These are phyloP conservation scores for Balaenoptera acutorostrata DNA, from an alignment of 2,113 vertebrate species.

Conservation along the genomic window DNA sequence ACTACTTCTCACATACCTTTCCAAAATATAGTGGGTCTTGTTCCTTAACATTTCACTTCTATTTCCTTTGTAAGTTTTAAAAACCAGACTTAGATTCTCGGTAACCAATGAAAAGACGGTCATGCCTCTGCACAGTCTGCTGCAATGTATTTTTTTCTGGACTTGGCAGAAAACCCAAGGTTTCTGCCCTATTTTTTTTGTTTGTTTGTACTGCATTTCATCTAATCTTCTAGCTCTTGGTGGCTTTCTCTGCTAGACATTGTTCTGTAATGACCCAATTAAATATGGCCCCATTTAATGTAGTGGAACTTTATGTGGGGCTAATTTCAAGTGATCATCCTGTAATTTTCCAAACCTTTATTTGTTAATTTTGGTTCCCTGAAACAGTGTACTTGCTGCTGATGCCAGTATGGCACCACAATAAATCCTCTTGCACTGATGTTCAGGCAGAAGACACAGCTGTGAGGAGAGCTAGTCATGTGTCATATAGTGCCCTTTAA, in stretches of 20 bases:
- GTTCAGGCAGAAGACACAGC: background rate
- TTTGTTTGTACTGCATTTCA: constrained; percentile 40
- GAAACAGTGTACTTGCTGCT: background rate
- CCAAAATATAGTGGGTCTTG: background rate
- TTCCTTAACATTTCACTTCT: constrained; percentile 35
- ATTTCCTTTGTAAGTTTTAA: constrained; percentile 42
- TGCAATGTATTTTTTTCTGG: constrained; percentile 53
- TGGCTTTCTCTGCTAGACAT: constrained; percentile 44
- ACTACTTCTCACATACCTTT: background rate
- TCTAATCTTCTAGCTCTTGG: constrained; percentile 38
- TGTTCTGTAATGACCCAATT: constrained; percentile 58
- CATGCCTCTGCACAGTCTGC: constrained; percentile 41
- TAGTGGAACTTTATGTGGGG: background rate
- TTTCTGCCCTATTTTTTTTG: constrained; percentile 62
- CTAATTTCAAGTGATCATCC: constrained; percentile 24
- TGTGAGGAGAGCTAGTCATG: background rate
- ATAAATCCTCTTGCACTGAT: background rate
- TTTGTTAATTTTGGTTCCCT: background rate
- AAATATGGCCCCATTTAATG: constrained; percentile 42
- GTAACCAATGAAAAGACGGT: constrained; percentile 49
- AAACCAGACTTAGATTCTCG: constrained; percentile 50
- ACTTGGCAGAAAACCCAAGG: constrained; percentile 56
- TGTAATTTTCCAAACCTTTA: constrained; percentile 25
- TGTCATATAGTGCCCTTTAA: background rate
- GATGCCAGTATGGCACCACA: background rate